Percentiles rank a stretch among this genome's conserved stretches.
Conservation (phyloP, 1,140 invertebrate species). For the Diploscapter pachys region DNA sequence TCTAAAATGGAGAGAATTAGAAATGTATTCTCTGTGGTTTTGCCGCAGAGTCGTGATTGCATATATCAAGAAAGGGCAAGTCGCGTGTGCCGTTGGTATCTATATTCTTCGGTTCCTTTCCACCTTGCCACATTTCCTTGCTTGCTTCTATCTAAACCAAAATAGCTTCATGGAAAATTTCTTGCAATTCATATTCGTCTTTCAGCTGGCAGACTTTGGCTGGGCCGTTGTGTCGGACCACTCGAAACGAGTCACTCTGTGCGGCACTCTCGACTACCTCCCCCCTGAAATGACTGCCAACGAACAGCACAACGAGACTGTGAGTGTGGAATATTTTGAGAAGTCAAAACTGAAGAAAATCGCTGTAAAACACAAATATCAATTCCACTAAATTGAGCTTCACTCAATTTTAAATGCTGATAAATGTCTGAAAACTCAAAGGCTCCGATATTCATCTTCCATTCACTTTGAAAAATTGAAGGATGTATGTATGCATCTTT, state of each 20-base stretch:
- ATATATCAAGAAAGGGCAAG: slow-evolving; percentile 15
- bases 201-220: slow-evolving; percentile 61
- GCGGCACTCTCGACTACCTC: slow-evolving; percentile 90
- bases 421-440: no score
- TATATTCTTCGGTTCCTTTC: slow-evolving; percentile 17
- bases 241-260: slow-evolving; percentile 77
- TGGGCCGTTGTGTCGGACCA: slow-evolving; percentile 59
- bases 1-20: no score
- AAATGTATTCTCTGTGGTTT: background rate
- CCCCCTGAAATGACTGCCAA: slow-evolving; percentile 94
- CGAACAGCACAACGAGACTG: slow-evolving; percentile 75
- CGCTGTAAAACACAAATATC: no score
- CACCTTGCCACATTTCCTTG: slow-evolving; percentile 7
- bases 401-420: no score
- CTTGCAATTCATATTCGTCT: background rate
- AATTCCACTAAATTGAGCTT: no score
- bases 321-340: slow-evolving; percentile 14
- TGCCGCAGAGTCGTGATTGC: background rate
- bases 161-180: background rate
- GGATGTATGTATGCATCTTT: no score
- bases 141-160: no score
- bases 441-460: no score
- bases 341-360: background rate
- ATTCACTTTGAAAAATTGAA: no score
- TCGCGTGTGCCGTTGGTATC: slow-evolving; percentile 17